These are phyloP conservation scores for Ceratosolen solmsi DNA, from an alignment of 1,140 invertebrate genomes.

Conservation along the genomic window DNA sequence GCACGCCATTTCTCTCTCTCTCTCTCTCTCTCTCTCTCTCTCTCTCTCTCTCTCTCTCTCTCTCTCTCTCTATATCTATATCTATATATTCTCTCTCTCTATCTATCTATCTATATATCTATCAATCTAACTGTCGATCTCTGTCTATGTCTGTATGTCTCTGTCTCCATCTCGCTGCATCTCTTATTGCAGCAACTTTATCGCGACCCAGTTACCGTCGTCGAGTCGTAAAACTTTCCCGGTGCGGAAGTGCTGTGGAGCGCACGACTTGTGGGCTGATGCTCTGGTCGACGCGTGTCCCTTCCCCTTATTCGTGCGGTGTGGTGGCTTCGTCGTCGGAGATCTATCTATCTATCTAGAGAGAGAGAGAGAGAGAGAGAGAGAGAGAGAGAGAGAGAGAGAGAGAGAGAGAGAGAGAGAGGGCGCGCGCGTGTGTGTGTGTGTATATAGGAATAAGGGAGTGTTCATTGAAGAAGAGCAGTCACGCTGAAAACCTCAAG, in stretches of 20 bases:
- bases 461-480: constrained; percentile 17
- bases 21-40: constrained; percentile 26
- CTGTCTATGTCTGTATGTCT: neutral
- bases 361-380: neutral
- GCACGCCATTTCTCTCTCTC: no score
- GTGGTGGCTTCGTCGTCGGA: constrained; percentile 30
- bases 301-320: constrained; percentile 30
- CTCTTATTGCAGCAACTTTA: constrained; percentile 33
- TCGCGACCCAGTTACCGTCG: constrained; percentile 51
- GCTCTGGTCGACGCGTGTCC: neutral
- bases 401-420: no score
- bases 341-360: neutral
- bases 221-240: constrained; percentile 51
- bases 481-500: neutral
- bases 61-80: no score
- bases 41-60: no score
- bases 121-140: neutral
- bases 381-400: neutral
- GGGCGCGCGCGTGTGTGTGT: neutral
- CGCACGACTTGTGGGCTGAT: neutral
- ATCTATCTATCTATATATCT: neutral
- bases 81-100: neutral
- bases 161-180: neutral
- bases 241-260: constrained; percentile 41
- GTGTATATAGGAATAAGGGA: neutral